Conservation (phyloP, 2,797 vertebrate genomes). For the Ataeniobius toweri region DNA sequence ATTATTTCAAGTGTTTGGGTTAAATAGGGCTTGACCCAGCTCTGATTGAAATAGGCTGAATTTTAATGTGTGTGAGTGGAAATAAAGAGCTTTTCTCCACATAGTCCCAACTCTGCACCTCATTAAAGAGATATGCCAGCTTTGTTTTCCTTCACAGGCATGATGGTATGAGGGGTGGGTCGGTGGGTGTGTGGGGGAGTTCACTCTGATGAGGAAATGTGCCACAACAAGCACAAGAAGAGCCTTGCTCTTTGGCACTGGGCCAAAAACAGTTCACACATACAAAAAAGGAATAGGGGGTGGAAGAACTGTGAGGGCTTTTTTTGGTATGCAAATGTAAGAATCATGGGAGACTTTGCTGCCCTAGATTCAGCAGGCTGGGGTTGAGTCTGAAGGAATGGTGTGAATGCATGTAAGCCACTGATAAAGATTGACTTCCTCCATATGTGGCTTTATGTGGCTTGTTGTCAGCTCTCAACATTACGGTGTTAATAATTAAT, state of each 20-base stretch:
- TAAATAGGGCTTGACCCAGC: constrained; percentile 65
- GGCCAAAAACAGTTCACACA: constrained; percentile 73
- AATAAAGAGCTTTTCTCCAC: constrained; percentile 68
- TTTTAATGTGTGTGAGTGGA: constrained; percentile 66
- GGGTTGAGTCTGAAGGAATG: constrained; percentile 66
- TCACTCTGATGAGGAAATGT: constrained; percentile 80
- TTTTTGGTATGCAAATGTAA: constrained; percentile 80
- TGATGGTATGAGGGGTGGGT: constrained; percentile 75
- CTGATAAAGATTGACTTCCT: constrained; percentile 43
- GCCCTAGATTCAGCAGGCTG: constrained; percentile 78
- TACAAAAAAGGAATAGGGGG: constrained; percentile 58
- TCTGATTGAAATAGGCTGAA: constrained; percentile 68
- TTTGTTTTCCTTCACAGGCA: constrained; percentile 83
- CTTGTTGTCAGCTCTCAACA: constrained; percentile 67
- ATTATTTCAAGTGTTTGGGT: constrained; percentile 39
- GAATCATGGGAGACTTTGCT: constrained; percentile 78
- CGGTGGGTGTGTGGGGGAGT: constrained; percentile 23
- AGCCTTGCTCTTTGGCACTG: constrained; percentile 71
- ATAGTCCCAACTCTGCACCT: constrained; percentile 73
- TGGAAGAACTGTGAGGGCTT: constrained; percentile 42
- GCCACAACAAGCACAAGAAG: constrained; percentile 80
- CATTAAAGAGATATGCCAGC: constrained; percentile 86
- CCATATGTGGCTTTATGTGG: constrained; percentile 52
- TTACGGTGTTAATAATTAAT: constrained; percentile 74
- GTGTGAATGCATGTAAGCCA: constrained; percentile 12